phyloP scores from a whole-genome alignment of 2,797 vertebrate genomes.

The Micropoecilia bifurca region DNA sequence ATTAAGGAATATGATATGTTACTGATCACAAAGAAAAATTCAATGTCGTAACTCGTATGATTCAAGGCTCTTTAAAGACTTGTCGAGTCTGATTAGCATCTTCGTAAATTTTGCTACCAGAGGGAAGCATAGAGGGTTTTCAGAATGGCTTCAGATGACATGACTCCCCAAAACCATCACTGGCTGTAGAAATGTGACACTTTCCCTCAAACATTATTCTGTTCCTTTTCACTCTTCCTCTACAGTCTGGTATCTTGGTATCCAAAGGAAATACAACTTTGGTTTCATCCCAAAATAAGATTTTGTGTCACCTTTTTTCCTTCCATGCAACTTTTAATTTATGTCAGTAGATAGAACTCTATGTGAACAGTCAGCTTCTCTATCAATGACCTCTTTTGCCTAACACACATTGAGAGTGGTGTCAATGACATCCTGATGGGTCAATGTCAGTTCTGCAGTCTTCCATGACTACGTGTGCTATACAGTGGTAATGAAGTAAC shows the following conservation, averaged over 20 bases:
- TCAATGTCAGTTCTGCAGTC: not conserved
- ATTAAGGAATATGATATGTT: not conserved
- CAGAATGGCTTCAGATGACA: not conserved
- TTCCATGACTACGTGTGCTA: not conserved
- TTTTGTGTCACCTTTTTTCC: not conserved
- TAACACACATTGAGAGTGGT: not conserved
- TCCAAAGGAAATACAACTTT: not conserved
- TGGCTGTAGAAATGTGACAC: not conserved
- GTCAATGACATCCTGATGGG: not conserved
- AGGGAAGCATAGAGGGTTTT: not conserved
- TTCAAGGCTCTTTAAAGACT: not conserved
- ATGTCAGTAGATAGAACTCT: not conserved
- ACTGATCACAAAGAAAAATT: not conserved
- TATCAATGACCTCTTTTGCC: not conserved
- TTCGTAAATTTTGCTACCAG: not conserved
- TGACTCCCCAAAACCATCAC: not conserved
- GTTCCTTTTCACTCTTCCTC: not conserved
- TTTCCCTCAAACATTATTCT: not conserved
- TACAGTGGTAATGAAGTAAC: not conserved
- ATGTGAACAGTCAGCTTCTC: not conserved
- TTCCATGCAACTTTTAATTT: not conserved
- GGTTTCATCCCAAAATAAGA: not conserved
- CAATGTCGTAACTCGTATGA: not conserved
- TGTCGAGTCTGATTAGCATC: not conserved
- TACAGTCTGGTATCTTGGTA: not conserved